phyloP scores from a whole-genome alignment of 2,888 invertebrate genomes.

The Caenorhabditis sinica region DNA sequence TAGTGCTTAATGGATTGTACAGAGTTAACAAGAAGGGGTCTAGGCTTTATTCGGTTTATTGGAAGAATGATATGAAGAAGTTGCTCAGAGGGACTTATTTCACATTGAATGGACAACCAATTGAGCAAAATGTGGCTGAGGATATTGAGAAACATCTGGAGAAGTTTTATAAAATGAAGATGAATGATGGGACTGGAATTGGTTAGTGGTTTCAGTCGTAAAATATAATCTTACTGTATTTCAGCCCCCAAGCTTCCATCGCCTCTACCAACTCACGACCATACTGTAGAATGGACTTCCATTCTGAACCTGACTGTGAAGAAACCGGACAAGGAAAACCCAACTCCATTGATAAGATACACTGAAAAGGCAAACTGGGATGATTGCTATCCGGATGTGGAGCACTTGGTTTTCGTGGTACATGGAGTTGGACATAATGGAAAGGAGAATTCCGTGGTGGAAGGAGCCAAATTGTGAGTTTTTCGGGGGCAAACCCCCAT shows the following conservation, averaged over 20 bases:
- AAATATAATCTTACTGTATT: too few relatives aligned
- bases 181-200: background rate
- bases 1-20: background rate
- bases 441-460: background rate
- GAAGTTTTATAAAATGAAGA: background rate
- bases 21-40: background rate
- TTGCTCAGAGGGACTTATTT: background rate
- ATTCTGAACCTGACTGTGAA: background rate
- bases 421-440: slow-evolving; percentile 2
- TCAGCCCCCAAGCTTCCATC: background rate
- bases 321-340: background rate
- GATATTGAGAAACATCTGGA: background rate
- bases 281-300: background rate
- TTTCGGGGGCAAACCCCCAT: too few relatives aligned
- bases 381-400: background rate
- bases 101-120: background rate
- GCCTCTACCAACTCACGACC: background rate
- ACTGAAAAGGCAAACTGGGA: background rate
- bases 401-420: background rate
- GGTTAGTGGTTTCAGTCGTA: too few relatives aligned
- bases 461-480: background rate
- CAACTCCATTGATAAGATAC: background rate
- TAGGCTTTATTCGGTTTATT: background rate
- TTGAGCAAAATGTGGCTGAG: background rate
- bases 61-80: background rate